Conservation (phyloP, 2,797 vertebrate species). For the Pitangus sulphuratus region DNA sequence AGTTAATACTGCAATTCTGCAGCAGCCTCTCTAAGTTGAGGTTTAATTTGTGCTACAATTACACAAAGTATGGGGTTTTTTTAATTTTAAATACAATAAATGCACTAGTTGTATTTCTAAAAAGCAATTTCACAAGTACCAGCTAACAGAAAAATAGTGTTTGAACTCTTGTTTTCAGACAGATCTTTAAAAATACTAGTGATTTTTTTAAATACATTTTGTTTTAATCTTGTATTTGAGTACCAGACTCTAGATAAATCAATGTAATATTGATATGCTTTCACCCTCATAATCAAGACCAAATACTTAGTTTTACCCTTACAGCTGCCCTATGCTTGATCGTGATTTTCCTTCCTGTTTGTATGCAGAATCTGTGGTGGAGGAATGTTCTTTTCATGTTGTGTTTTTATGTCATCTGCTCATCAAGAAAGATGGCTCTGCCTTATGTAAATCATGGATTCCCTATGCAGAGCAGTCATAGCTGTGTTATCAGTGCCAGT, state of each 20-base stretch:
- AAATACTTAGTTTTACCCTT: not conserved
- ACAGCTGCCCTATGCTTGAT: not conserved
- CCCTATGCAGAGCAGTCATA: not conserved
- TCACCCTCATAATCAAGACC: not conserved
- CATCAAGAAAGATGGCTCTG: not conserved
- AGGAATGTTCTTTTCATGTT: accelerated
- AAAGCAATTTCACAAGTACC: not conserved
- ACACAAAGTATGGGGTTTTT: not conserved
- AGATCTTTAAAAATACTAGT: not conserved
- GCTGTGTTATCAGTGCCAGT: not conserved
- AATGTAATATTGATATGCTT: not conserved
- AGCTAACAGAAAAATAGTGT: not conserved
- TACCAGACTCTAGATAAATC: not conserved
- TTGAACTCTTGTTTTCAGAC: not conserved
- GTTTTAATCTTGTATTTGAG: not conserved
- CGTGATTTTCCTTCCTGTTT: not conserved
- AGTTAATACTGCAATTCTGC: not conserved
- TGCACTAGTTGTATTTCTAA: not conserved
- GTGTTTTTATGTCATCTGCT: not conserved
- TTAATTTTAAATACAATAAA: not conserved
- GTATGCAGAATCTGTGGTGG: not conserved
- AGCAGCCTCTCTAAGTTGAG: not conserved
- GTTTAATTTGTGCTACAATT: not conserved
- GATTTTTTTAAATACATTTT: not conserved
- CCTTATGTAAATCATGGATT: not conserved